Percentiles rank a stretch among this genome's conserved stretches.
These are phyloP conservation scores for Donacobius atricapilla DNA, from an alignment of 2,113 vertebrate genomes.

Conservation along the genomic window DNA sequence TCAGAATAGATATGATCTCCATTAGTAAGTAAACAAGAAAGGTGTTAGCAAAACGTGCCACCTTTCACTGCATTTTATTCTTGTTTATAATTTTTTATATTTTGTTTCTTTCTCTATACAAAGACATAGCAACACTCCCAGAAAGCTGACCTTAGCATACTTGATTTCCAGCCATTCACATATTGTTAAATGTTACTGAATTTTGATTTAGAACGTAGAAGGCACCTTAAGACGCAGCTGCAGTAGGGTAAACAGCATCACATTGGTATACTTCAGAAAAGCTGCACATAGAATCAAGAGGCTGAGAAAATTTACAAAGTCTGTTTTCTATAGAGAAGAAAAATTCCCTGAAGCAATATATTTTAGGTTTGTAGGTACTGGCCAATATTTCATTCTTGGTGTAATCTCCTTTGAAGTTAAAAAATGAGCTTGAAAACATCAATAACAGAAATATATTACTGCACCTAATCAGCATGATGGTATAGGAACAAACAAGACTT, in stretches of 20 bases:
- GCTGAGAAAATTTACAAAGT: background rate
- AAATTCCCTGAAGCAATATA: background rate
- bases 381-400: background rate
- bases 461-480: background rate
- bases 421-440: background rate
- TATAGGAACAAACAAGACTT: background rate
- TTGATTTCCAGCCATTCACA: background rate
- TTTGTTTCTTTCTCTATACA: background rate
- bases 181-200: background rate
- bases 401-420: background rate
- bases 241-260: background rate
- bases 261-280: background rate
- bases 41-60: background rate
- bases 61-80: background rate
- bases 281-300: background rate
- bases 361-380: background rate
- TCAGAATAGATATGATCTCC: background rate
- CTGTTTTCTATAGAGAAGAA: background rate
- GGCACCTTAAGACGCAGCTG: background rate
- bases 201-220: constrained; percentile 2
- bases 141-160: background rate
- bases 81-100: background rate
- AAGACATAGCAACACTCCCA: background rate
- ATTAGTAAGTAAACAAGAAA: background rate
- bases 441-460: background rate